A percentile compares a stretch with the other conserved stretches of the same genome.
Conservation (phyloP, 2,113 vertebrate species). For the Motacilla tschutschensis region DNA sequence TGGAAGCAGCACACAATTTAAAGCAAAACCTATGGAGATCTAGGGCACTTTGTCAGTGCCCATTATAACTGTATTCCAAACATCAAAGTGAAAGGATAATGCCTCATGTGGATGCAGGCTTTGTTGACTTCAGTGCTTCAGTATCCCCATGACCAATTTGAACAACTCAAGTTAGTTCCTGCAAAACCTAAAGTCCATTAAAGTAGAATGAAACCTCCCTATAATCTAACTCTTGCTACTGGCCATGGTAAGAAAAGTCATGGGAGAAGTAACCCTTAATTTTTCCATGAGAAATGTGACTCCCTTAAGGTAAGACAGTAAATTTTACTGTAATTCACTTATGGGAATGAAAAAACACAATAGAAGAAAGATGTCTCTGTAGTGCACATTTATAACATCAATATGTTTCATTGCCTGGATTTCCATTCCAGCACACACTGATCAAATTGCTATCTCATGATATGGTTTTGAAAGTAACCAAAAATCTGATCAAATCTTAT, state of each 20-base stretch:
- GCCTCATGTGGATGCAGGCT: background rate
- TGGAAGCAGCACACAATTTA: background rate
- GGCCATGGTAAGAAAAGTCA: background rate
- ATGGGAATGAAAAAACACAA: constrained; percentile 10
- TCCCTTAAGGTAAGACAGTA: constrained; percentile 19
- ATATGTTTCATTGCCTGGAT: background rate
- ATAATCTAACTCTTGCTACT: background rate
- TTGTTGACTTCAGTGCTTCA: background rate
- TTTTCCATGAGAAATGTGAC: constrained; percentile 34
- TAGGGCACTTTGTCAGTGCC: background rate
- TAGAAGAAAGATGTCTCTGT: constrained; percentile 12
- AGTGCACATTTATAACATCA: constrained; percentile 34
- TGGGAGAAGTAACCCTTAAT: background rate
- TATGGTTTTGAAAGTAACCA: constrained; percentile 38
- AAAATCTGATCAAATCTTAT: constrained; percentile 45
- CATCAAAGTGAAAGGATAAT: background rate
- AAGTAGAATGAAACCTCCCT: background rate
- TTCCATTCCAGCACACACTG: constrained; percentile 1
- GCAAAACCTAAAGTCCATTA: background rate
- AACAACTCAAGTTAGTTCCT: background rate
- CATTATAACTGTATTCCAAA: background rate
- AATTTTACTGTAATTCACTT: constrained; percentile 42
- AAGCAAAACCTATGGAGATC: background rate
- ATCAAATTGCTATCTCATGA: constrained; percentile 46
- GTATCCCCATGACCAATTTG: background rate